Evolutionary conservation across 2,113 vertebrate species (phyloP).

Genomic region (Xenus cinereus): DNA sequence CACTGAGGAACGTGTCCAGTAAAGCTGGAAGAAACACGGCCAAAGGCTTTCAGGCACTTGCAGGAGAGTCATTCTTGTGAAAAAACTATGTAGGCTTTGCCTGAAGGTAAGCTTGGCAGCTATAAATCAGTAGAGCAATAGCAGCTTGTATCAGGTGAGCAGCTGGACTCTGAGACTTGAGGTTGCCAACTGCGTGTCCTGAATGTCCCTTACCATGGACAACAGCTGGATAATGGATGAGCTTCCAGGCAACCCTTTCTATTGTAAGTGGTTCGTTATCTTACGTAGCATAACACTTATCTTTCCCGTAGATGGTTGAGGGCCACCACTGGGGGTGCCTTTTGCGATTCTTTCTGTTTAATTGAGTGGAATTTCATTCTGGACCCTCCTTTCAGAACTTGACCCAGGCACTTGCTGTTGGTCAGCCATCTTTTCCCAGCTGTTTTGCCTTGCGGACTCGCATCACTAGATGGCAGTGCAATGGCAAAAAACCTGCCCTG

Average conservation of each 20-base stretch:
- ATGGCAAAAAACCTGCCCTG: slow-evolving; percentile 59
- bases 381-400: neutral
- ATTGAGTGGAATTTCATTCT: accelerated
- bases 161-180: neutral
- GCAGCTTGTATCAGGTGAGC: neutral
- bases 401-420: neutral
- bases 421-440: neutral
- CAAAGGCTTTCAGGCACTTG: neutral
- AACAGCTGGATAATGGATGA: neutral
- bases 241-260: neutral
- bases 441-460: slow-evolving; percentile 1
- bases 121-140: neutral
- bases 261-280: accelerated
- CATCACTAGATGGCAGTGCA: slow-evolving; percentile 68
- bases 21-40: neutral
- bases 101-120: neutral
- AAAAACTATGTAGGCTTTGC: neutral
- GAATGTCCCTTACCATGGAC: neutral
- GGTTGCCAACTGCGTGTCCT: neutral
- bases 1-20: neutral
- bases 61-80: neutral
- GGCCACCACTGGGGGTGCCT: neutral
- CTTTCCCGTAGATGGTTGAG: neutral
- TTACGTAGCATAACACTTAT: neutral
- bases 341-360: neutral